Percentiles rank a stretch among this genome's conserved stretches.
Conservation (phyloP, 2,113 vertebrate genomes). For the Phoxinus phoxinus region DNA sequence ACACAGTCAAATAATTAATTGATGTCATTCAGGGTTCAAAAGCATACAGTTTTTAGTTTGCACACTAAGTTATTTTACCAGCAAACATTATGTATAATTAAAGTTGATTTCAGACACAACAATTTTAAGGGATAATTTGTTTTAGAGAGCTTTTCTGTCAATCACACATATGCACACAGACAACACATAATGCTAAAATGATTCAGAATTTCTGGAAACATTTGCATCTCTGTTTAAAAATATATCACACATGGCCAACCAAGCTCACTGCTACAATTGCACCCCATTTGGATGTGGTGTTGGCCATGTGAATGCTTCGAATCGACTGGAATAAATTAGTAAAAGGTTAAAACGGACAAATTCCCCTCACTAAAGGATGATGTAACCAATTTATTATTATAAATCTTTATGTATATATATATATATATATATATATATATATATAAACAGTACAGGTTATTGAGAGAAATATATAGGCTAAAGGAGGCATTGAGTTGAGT, state of each 20-base stretch:
- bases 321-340: conserved; percentile 28
- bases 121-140: no score
- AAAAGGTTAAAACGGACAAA: conserved; percentile 23
- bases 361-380: background rate
- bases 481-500: background rate
- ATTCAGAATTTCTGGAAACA: background rate
- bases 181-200: background rate
- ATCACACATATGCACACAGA: conserved; percentile 22
- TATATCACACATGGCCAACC: conserved; percentile 32
- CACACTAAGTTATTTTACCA: no score
- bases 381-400: background rate
- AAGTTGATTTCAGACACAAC: no score
- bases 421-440: no score
- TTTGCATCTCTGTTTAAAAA: conserved; percentile 22
- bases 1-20: conserved; percentile 1
- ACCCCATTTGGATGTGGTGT: conserved; percentile 17
- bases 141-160: background rate
- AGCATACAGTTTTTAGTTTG: background rate
- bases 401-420: no score
- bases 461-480: background rate
- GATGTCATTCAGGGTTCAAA: background rate
- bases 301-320: background rate
- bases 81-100: no score
- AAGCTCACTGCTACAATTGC: conserved; percentile 44
- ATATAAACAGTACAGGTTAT: no score